Base-by-base conservation (phyloP, 2,797 vertebrate genomes). In the Pelodytes ibericus region DNA sequence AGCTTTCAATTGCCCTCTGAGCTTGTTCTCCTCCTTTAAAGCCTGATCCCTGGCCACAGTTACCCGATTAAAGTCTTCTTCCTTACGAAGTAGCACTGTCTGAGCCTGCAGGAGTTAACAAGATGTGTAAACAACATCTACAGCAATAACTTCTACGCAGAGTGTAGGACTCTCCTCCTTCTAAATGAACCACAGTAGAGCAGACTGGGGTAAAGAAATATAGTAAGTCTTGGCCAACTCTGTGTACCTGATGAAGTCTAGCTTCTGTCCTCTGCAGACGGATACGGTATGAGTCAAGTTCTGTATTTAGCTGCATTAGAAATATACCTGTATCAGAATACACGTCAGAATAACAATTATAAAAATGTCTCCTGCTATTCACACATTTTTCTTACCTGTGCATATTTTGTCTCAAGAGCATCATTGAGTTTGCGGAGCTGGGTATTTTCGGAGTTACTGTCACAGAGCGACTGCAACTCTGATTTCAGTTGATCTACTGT, bases 401-500 rank as follows among this genome's bases (percentile, higher is more conserved):
- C 58, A 71, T 86, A 85, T 74, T 74, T 89, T 58, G 65, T 68
- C 72, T 90, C 83, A 10, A 90, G 44, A 15, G 63, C 11, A 11
- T 83, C 81, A 77, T 75, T 86, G 30, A 79, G n/a, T 31, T 84
- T 86, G 33, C 24, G 69, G 41, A 91, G 82, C 24, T 84, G 80
- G 11, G 74, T 70, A 7, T 83, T 87, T 75, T 87, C 84, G 59
- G 77, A 81, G 33, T 0, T 13, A 15, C 58, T 75, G 67, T 86
- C 82, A 79, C 74, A 66, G 16, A 90, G 57, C 41, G 80, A 80
- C 2, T 82, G 82, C 4, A 89, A 53, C 22, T 92, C 87, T 71
- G 87, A 80, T 77, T 90, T 83, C 24, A 89, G 83, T 33, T 91
- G 86, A 70, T 87, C 79, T 66, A 86, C 82, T 82, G 80, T 85